Conservation (phyloP, 2,888 invertebrate species). For the Pristionchus exspectatus region DNA sequence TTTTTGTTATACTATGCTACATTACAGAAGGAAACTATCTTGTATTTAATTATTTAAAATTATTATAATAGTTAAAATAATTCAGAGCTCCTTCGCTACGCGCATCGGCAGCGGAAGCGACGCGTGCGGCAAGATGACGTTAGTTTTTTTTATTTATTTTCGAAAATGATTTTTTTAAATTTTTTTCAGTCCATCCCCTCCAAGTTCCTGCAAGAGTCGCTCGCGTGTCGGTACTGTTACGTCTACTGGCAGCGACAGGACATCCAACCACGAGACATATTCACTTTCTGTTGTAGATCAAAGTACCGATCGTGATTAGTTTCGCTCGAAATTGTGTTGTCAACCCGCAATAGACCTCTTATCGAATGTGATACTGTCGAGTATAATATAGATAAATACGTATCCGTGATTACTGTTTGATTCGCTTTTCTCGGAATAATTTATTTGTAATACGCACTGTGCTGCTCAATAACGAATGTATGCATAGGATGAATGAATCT, state of each 20-base stretch:
- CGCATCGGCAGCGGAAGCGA: not conserved
- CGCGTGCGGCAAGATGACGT: slow-evolving; percentile 28
- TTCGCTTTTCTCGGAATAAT: too few species aligned
- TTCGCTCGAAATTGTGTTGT: not conserved
- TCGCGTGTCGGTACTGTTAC: slow-evolving; percentile 47
- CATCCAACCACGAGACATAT: slow-evolving; percentile 45
- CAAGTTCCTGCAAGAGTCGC: slow-evolving; percentile 36
- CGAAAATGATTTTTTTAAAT: not conserved
- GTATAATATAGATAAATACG: not conserved
- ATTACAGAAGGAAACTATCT: too few species aligned
- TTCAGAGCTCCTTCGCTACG: slow-evolving; percentile 29
- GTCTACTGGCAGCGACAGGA: slow-evolving; percentile 39
- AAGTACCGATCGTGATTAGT: slow-evolving; percentile 14
- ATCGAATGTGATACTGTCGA: not conserved
- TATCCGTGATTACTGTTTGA: too few species aligned
- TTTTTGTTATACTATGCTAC: not conserved
- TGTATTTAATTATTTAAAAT: not conserved
- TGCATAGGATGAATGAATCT: too few species aligned
- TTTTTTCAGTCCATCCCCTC: slow-evolving; percentile 29
- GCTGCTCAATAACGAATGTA: too few species aligned
- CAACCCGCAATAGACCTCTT: not conserved
- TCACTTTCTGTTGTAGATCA: slow-evolving; percentile 17
- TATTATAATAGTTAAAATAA: not conserved
- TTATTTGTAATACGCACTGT: too few species aligned
- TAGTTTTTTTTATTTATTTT: not conserved